Evolutionary conservation across 2,888 invertebrate species (phyloP), one percentile per base, ranked within the genome.

Genomic region (Chalcosyrphus nemorum): DNA sequence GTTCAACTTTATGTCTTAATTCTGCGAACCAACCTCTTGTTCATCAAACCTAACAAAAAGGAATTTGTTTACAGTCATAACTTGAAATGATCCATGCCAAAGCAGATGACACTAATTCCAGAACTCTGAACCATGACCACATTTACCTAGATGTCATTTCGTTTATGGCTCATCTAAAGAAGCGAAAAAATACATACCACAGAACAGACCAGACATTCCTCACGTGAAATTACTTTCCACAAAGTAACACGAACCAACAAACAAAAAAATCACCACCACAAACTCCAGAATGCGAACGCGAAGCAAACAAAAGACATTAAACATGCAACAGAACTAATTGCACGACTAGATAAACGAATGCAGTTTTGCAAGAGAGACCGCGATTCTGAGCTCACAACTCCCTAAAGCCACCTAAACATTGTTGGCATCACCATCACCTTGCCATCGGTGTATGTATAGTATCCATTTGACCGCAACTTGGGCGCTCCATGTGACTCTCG

Each of bases 301-400:
- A 74, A 63, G 56, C 54, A 56, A 74, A 74, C 72, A 57, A 74
- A 81, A 81, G 54, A 52, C 68, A 74, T 68, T 68, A 56, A 81
- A 74, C 74, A 81, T 81, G 80, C 80, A 81, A 74, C 74, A 56
- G 54, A 81, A 81, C 61, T 81, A 74, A 81, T 81, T 81, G 74
- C 61, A 74, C 45, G 59, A 54, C 74, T 56, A 74, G 74, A 68
- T 81, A 76, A 68, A 50, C 76, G 76, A 76, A 66, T 43, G 57
- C 47, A 76, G 71, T 59, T 24, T n/a, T 24, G 29, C 50, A 21
- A 27, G 19, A n/a, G 24, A 41, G 43, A 59, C 59, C 15, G 29
- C 24, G 59, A 19, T 47, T 24, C 47, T 50, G 27, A 15, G 24
- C 11, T 2, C 35, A 7, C 59, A 45, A 24, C 45, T 47, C 70